Conservation (phyloP, 2,888 invertebrate genomes). For the Pedicia rivosa region DNA sequence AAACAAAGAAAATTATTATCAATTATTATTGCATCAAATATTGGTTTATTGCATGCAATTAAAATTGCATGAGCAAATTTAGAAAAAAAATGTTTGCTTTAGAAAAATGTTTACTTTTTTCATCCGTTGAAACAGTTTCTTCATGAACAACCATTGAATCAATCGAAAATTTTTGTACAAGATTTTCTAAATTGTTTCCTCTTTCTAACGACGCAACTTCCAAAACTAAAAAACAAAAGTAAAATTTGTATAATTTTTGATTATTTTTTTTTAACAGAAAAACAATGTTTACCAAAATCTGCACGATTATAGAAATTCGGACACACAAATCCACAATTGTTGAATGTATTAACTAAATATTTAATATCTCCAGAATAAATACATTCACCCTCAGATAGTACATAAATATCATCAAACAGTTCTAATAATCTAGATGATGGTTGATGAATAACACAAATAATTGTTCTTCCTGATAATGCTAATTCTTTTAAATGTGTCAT, state of each 20-base stretch:
- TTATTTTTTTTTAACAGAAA: neutral
- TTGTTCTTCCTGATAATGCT: conserved; percentile 65
- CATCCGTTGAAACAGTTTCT: too few relatives aligned
- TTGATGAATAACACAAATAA: conserved; percentile 81
- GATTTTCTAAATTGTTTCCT: conserved; percentile 29
- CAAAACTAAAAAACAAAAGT: conserved; percentile 25
- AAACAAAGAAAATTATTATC: too few relatives aligned
- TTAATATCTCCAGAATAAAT: conserved; percentile 61
- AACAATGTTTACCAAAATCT: conserved; percentile 52
- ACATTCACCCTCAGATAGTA: conserved; percentile 59
- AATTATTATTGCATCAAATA: too few relatives aligned
- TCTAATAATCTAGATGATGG: conserved; percentile 72
- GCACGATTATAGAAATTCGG: conserved; percentile 83
- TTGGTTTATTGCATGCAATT: too few relatives aligned
- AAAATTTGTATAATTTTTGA: conserved; percentile 18
- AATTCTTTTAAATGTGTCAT: conserved; percentile 59
- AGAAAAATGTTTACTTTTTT: too few relatives aligned
- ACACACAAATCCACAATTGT: conserved; percentile 49
- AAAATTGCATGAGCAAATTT: too few relatives aligned
- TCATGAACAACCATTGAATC: too few relatives aligned
- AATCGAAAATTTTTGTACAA: conserved; percentile 14
- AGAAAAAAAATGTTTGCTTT: too few relatives aligned
- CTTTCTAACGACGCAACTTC: conserved; percentile 45
- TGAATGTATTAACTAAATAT: conserved; percentile 55
- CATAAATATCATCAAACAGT: conserved; percentile 75